phyloP scores from a whole-genome alignment of 2,113 vertebrate genomes.

The Dissostichus mawsoni region DNA sequence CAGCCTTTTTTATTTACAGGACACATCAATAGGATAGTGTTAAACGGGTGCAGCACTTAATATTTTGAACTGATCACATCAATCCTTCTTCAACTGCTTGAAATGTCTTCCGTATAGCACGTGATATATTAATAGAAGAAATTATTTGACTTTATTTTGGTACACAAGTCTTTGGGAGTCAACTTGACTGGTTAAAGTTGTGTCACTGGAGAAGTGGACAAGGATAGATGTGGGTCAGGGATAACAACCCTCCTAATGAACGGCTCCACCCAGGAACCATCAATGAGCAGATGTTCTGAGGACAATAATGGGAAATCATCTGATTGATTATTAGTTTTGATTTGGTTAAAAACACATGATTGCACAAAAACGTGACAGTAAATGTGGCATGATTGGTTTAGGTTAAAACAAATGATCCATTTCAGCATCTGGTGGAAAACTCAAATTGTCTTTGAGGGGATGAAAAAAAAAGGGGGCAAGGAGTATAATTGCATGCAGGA shows the following conservation, averaged over 20 bases:
- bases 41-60: conserved; percentile 32
- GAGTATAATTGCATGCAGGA: background rate
- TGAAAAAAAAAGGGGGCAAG: background rate
- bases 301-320: conserved; percentile 60
- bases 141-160: background rate
- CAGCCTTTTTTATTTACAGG: conserved; percentile 33
- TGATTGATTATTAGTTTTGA: conserved; percentile 81
- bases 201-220: conserved; percentile 32
- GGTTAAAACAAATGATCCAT: conserved; percentile 73
- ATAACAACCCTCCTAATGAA: conserved; percentile 32
- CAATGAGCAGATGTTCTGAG: conserved; percentile 76
- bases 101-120: background rate
- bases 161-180: conserved; percentile 17
- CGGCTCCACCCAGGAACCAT: conserved; percentile 31
- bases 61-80: conserved; percentile 4
- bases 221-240: conserved; percentile 53
- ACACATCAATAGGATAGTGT: conserved; percentile 39
- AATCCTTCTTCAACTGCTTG: background rate
- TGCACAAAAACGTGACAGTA: conserved; percentile 77
- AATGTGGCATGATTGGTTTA: conserved; percentile 78
- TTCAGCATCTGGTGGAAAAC: conserved; percentile 59
- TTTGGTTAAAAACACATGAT: conserved; percentile 75
- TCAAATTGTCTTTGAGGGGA: conserved; percentile 34
- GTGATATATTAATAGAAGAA: background rate
- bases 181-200: conserved; percentile 49